phyloP scores from a whole-genome alignment of 2,113 vertebrate genomes.

The Chionomys nivalis region DNA sequence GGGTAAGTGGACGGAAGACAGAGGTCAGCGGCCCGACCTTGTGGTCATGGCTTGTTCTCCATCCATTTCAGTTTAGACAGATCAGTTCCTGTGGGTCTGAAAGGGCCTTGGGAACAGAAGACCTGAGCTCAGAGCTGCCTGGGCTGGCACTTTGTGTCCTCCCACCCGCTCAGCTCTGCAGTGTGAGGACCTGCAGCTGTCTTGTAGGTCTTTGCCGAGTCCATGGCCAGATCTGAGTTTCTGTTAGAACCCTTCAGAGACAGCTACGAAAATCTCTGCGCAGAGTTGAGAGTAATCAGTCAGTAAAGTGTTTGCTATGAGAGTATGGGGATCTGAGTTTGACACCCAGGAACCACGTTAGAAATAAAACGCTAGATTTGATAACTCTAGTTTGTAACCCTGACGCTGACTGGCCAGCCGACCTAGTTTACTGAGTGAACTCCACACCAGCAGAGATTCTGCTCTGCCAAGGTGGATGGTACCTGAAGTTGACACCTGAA shows the following conservation, averaged over 20 bases:
- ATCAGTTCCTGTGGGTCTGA: background rate
- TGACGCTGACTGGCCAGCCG: background rate
- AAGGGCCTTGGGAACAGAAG: background rate
- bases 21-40: constrained; percentile 14
- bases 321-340: background rate
- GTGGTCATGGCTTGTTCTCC: background rate
- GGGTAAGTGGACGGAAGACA: constrained; percentile 35
- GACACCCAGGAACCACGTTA: background rate
- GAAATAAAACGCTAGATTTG: background rate
- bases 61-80: constrained; percentile 28
- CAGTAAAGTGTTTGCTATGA: background rate
- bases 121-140: background rate
- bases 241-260: background rate
- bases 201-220: background rate
- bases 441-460: background rate
- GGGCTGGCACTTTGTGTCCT: background rate
- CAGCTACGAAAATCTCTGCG: background rate
- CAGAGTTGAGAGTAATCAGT: background rate
- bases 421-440: no score
- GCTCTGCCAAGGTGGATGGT: background rate
- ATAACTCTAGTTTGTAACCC: background rate
- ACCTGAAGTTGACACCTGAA: background rate
- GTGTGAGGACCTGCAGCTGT: background rate
- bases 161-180: accelerated
- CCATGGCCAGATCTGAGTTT: background rate